Conservation (phyloP, 1,140 invertebrate genomes). For the Charaxes varanes region DNA sequence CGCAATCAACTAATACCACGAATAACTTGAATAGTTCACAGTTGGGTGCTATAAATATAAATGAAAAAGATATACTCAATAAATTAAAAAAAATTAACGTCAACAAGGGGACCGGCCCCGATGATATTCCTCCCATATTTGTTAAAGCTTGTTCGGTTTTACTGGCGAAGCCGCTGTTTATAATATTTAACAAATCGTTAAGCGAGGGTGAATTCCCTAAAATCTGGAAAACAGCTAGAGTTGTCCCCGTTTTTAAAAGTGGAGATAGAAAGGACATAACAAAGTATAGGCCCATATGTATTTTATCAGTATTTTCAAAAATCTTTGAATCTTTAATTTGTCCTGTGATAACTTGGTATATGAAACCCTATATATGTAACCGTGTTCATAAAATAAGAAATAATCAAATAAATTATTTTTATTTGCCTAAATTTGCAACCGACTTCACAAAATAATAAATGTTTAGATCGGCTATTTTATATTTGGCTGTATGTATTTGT, state of each 20-base stretch:
- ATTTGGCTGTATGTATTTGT: too few relatives aligned
- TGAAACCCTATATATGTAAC: too few relatives aligned
- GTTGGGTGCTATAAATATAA: background rate
- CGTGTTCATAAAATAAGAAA: too few relatives aligned
- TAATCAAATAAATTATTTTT: too few relatives aligned
- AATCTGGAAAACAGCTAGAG: conserved; percentile 13
- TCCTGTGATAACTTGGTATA: too few relatives aligned
- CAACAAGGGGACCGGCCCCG: conserved; percentile 19
- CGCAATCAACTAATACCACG: too few relatives aligned
- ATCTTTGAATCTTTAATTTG: too few relatives aligned
- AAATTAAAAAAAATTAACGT: conserved; percentile 11
- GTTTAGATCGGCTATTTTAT: too few relatives aligned
- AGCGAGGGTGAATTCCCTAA: conserved; percentile 5
- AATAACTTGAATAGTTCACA: too few relatives aligned
- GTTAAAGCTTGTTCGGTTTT: conserved; percentile 9
- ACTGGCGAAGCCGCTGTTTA: conserved; percentile 8
- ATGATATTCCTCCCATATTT: conserved; percentile 19
- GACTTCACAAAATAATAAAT: too few relatives aligned
- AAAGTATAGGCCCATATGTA: conserved; percentile 22
- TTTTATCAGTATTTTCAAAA: too few relatives aligned
- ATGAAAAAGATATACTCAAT: background rate
- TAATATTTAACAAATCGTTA: conserved; percentile 16
- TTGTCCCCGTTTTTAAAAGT: conserved; percentile 21
- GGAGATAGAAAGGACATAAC: conserved; percentile 7
- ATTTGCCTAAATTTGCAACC: too few relatives aligned